Evolutionary conservation across 2,797 vertebrate species (phyloP), one percentile per base, ranked within the genome.

Genomic region (Esox masquinongy): DNA sequence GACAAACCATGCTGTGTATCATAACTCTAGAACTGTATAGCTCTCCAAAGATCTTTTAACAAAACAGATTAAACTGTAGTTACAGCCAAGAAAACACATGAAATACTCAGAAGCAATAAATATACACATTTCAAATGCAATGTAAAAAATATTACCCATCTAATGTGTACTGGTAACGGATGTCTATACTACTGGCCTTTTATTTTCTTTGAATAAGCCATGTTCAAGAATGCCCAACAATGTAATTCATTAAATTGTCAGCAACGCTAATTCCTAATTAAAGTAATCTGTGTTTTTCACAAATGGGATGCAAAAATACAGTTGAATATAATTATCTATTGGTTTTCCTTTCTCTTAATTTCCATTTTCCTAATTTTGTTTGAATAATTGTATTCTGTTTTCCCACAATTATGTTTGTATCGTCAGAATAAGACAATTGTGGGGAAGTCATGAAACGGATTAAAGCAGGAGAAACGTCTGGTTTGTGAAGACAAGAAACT

Each of bases 341-440:
- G 24, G 68, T 70, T 81, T 80, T 78, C 79, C 85, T 22, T 61
- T 78, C 80, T 77, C 64, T 0, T 39, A 51, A 66, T 70, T 80
- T 80, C 78, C 79, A 84, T 89, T 84, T 76, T 70, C 77, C 72
- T 59, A 24, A 14, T 75, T 72, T 53, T 70, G 19, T 75, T 63
- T 74, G 68, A 80, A 83, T 86, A 87, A 89, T 89, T 83, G 73
- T 26, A 19, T 59, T 82, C 59, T 24, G 87, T 90, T 89, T 89
- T 82, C 24, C 77, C 0, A 1, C 84, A 86, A 89, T 90, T 85
- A 79, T 63, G 16, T 74, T 66, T 51, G 77, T 79, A 61, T 77
- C 82, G 31, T 83, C 73, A 80, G 84, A 83, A 81, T 74, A 53
- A 75, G 82, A 85, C 73, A 74, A 74, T 70, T 77, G 80, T 79